Conservation (phyloP, 2,113 vertebrate genomes). For the Mormoops blainvillei region DNA sequence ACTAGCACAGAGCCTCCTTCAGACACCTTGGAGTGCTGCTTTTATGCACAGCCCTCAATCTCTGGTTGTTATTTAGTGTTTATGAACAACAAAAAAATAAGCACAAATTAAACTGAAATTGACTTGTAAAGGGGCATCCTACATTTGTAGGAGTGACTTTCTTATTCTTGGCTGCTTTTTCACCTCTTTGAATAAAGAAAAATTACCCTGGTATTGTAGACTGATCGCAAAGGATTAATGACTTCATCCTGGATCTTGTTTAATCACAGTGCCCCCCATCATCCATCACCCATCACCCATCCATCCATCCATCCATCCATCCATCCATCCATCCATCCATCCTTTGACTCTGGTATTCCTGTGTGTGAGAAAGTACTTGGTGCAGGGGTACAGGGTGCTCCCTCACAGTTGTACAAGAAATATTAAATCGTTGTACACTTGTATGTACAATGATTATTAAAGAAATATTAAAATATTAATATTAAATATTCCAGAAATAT, state of each 20-base stretch:
- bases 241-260: neutral
- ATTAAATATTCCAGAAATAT: neutral
- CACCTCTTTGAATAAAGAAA: neutral
- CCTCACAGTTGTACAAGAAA: neutral
- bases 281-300: neutral
- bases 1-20: neutral
- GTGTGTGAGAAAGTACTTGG: neutral
- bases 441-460: too few species aligned
- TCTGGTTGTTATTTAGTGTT: neutral
- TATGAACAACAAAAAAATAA: neutral
- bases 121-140: neutral
- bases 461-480: too few species aligned
- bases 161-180: neutral
- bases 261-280: neutral
- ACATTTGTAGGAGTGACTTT: neutral
- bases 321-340: neutral
- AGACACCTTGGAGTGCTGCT: accelerated
- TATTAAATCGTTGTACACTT: neutral
- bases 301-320: too few species aligned
- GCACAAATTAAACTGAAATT: neutral
- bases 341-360: neutral
- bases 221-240: neutral
- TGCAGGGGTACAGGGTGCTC: neutral
- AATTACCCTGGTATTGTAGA: neutral
- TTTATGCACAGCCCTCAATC: neutral